Conservation (phyloP, 2,113 vertebrate genomes). For the Alces alces region DNA sequence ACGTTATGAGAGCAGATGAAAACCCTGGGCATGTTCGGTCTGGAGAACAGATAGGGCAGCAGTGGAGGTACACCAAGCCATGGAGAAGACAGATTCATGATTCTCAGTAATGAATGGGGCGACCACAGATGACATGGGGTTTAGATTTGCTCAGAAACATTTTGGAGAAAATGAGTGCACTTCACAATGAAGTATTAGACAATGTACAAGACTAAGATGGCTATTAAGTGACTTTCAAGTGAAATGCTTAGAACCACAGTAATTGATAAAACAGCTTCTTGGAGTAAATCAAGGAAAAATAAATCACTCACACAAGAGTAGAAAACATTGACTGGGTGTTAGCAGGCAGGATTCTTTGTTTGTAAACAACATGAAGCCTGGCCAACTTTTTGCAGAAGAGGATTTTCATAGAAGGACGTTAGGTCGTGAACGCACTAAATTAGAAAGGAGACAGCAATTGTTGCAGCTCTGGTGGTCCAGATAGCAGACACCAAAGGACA, state of each 20-base stretch:
- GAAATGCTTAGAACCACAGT: not conserved
- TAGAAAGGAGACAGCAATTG: not conserved
- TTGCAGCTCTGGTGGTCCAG: not conserved
- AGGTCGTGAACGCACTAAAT: not conserved
- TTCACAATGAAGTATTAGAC: not conserved
- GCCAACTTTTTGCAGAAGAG: not conserved
- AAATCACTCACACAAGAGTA: not conserved
- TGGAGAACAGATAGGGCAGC: constrained; percentile 35
- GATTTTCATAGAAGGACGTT: not conserved
- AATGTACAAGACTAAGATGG: not conserved
- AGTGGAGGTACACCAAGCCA: not conserved
- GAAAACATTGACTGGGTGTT: not conserved
- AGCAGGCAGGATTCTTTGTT: not conserved
- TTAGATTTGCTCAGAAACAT: constrained; percentile 23
- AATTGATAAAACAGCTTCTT: not conserved
- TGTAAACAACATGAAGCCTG: not conserved
- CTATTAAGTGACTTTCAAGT: not conserved
- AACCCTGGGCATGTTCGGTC: constrained; percentile 18
- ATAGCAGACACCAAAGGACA: not conserved
- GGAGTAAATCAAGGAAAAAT: constrained; percentile 11
- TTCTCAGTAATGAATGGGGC: not conserved
- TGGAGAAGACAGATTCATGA: not conserved
- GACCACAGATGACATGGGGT: not conserved
- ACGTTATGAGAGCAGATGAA: not conserved
- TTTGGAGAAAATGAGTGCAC: not conserved